phyloP scores from a whole-genome alignment of 2,113 vertebrate species.

The Choloepus hoffmanni region DNA sequence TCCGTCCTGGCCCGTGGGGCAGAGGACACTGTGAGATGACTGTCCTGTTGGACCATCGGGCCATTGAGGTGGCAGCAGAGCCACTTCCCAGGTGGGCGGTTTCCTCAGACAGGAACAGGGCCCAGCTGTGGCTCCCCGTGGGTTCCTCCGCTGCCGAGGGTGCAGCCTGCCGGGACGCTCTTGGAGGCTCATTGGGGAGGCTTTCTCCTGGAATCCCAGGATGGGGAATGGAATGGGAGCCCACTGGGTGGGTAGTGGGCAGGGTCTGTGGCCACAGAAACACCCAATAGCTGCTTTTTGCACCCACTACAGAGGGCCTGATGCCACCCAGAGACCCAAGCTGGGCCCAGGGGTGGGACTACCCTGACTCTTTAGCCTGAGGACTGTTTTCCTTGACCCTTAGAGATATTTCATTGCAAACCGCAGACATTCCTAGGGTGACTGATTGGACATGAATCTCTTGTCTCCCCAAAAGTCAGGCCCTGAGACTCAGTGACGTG shows the following conservation, averaged over 20 bases:
- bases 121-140: neutral
- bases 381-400: neutral
- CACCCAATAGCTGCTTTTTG: neutral
- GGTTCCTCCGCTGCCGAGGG: neutral
- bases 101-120: neutral
- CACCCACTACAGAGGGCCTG: rapidly evolving
- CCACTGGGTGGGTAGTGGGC: neutral
- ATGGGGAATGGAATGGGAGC: neutral
- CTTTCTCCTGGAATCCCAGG: neutral
- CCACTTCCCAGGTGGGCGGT: neutral
- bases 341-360: neutral
- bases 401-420: neutral
- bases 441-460: neutral
- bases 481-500: neutral
- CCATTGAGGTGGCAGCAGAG: neutral
- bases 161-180: rapidly evolving
- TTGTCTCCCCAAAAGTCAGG: neutral
- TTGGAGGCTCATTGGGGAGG: neutral
- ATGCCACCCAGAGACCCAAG: neutral
- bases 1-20: neutral
- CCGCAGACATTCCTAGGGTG: neutral
- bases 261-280: neutral
- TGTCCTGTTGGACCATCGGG: neutral
- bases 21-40: neutral
- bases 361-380: neutral